These are phyloP conservation scores for Drosophila rellima DNA, from an alignment of 2,888 invertebrate genomes.

Conservation along the genomic window DNA sequence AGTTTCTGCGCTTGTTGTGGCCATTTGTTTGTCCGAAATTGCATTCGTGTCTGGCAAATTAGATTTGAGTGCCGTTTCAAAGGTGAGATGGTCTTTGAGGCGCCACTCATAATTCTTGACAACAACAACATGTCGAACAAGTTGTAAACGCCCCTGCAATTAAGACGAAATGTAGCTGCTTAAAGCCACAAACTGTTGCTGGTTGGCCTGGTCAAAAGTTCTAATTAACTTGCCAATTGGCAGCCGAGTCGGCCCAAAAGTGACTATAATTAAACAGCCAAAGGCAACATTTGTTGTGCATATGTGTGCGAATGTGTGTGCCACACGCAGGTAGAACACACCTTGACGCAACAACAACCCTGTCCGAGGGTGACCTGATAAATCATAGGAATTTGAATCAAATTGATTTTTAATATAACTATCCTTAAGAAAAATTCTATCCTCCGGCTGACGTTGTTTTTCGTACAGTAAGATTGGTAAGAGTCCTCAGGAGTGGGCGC, in stretches of 20 bases:
- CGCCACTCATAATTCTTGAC: slow-evolving; percentile 14
- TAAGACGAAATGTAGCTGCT: slow-evolving; percentile 56
- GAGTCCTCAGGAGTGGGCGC: too few species aligned
- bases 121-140: slow-evolving; percentile 12
- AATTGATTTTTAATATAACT: too few species aligned
- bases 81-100: slow-evolving; percentile 1
- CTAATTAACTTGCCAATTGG: slow-evolving; percentile 73
- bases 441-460: too few species aligned
- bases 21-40: slow-evolving; percentile 58
- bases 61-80: slow-evolving; percentile 42
- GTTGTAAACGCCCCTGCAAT: slow-evolving; percentile 50
- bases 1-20: slow-evolving; percentile 6
- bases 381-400: not conserved
- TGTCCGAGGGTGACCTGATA: not conserved
- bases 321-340: slow-evolving; percentile 32
- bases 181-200: slow-evolving; percentile 43
- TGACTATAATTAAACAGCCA: slow-evolving; percentile 57
- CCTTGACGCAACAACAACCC: slow-evolving; percentile 32
- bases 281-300: slow-evolving; percentile 27
- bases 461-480: too few species aligned
- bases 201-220: slow-evolving; percentile 47
- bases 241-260: slow-evolving; percentile 26
- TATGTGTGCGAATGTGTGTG: slow-evolving; percentile 12
- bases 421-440: too few species aligned
- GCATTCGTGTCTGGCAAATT: slow-evolving; percentile 64